phyloP scores from a whole-genome alignment of 2,797 vertebrate genomes.

The Amniataba percoides region DNA sequence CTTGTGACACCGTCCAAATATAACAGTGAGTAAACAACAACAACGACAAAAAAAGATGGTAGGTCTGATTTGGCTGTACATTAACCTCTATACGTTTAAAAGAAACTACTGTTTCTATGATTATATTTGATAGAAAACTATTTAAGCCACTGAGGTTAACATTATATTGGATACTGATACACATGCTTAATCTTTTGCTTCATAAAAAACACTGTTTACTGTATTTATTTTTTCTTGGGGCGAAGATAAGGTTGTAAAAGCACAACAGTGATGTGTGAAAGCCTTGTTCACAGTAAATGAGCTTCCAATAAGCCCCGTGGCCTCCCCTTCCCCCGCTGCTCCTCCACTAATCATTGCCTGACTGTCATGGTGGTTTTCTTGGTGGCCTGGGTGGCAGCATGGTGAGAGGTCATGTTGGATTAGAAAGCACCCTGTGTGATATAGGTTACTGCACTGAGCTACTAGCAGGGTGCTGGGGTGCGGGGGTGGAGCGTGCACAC shows the following conservation, averaged over 20 bases:
- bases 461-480: slow-evolving; percentile 60
- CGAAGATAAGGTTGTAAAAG: slow-evolving; percentile 27
- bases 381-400: slow-evolving; percentile 56
- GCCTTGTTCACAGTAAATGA: slow-evolving; percentile 58
- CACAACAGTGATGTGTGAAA: slow-evolving; percentile 45
- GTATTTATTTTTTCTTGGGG: neutral
- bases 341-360: slow-evolving; percentile 70
- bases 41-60: slow-evolving; percentile 1
- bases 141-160: neutral
- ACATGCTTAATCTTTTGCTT: neutral
- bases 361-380: slow-evolving; percentile 61
- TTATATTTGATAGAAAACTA: neutral
- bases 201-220: neutral
- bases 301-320: slow-evolving; percentile 52
- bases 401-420: slow-evolving; percentile 82
- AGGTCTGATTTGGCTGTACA: neutral
- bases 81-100: neutral
- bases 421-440: slow-evolving; percentile 81
- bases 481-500: slow-evolving; percentile 30
- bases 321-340: slow-evolving; percentile 56
- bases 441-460: slow-evolving; percentile 78
- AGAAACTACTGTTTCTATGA: neutral
- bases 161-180: neutral
- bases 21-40: slow-evolving; percentile 13
- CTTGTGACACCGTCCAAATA: slow-evolving; percentile 5